phyloP scores from a whole-genome alignment of 2,797 vertebrate genomes.

The Holocentrus rufus region DNA sequence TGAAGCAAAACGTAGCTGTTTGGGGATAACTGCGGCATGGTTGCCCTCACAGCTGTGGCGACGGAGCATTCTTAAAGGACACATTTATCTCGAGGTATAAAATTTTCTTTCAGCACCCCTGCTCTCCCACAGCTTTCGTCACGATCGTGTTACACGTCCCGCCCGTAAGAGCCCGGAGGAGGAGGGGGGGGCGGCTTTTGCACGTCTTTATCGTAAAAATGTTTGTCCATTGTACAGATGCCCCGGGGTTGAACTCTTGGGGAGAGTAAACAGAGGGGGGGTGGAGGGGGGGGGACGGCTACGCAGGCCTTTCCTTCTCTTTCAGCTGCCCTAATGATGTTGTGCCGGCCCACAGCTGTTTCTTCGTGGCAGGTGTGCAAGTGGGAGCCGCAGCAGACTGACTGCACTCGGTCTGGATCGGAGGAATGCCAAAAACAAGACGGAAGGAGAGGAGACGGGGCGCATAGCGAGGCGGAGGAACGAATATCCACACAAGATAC shows the following conservation, averaged over 20 bases:
- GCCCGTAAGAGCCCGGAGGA: conserved; percentile 5
- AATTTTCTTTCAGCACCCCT: conserved; percentile 67
- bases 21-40: conserved; percentile 32
- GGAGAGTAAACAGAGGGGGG: conserved; percentile 71
- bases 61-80: conserved; percentile 51
- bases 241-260: conserved; percentile 74
- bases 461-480: conserved; percentile 60
- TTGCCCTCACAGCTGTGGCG: conserved; percentile 47
- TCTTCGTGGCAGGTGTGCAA: conserved; percentile 83
- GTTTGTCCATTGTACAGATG: conserved; percentile 74
- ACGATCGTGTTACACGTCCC: conserved; percentile 63
- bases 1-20: conserved; percentile 18
- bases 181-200: conserved; percentile 42
- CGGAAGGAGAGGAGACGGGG: conserved; percentile 80
- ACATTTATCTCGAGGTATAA: conserved; percentile 67
- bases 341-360: conserved; percentile 81
- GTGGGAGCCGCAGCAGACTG: conserved; percentile 69
- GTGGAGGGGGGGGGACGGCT: conserved; percentile 43
- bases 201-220: conserved; percentile 75
- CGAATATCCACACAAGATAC: conserved; percentile 74
- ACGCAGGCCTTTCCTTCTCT: conserved; percentile 76
- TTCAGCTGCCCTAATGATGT: conserved; percentile 83
- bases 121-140: conserved; percentile 67
- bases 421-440: conserved; percentile 82
- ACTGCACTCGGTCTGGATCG: conserved; percentile 64